These are phyloP conservation scores for Myripristis jacobus DNA, from an alignment of 2,797 vertebrate species.

Conservation along the genomic window DNA sequence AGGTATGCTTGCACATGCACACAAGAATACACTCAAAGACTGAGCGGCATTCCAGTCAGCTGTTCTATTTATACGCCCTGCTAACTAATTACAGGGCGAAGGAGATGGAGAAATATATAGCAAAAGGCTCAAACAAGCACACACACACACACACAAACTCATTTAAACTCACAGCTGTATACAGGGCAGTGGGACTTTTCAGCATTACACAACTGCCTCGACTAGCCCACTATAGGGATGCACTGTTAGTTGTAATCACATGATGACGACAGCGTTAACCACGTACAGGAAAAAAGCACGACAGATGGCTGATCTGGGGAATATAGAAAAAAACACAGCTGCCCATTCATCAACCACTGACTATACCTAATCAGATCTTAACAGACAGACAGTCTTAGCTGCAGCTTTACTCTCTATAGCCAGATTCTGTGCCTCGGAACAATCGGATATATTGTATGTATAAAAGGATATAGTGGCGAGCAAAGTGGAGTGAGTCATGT, in stretches of 20 bases:
- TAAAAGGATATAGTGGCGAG: not conserved
- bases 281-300: slow-evolving; percentile 3
- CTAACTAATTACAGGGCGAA: slow-evolving; percentile 59
- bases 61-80: slow-evolving; percentile 62
- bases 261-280: slow-evolving; percentile 9
- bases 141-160: slow-evolving; percentile 17
- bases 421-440: slow-evolving; percentile 18
- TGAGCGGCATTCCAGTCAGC: slow-evolving; percentile 42
- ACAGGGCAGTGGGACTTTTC: slow-evolving; percentile 28
- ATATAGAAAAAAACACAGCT: slow-evolving; percentile 13
- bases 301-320: slow-evolving; percentile 10
- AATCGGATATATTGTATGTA: not conserved
- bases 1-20: not conserved
- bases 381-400: slow-evolving; percentile 2
- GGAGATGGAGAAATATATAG: slow-evolving; percentile 39
- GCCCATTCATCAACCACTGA: slow-evolving; percentile 13
- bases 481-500: not conserved
- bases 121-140: too few relatives aligned
- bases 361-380: not conserved
- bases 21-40: slow-evolving; percentile 36
- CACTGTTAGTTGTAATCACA: not conserved
- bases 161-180: slow-evolving; percentile 36
- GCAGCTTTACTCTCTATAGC: not conserved
- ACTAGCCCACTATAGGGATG: not conserved
- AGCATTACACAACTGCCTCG: slow-evolving; percentile 22